Base-by-base conservation (phyloP, 2,113 vertebrate species). In the Ophiodon elongatus region DNA sequence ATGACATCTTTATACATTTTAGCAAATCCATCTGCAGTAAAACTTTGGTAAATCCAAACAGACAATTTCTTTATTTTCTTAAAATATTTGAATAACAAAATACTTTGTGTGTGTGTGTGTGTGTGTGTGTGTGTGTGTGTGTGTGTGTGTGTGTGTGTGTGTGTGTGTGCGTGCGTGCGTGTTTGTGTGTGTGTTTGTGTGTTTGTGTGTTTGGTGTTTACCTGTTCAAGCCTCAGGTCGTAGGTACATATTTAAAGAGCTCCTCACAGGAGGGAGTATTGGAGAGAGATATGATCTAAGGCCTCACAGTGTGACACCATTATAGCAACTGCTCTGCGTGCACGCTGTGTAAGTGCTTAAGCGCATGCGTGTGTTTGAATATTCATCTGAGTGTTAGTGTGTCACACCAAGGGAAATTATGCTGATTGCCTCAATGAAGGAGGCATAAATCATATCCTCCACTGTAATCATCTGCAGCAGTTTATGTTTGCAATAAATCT, bases 361-460 rank as follows among this genome's bases (percentile, higher is more conserved):
- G 6, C 21, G 31, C 43, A 47, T 66, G 43, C 37, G 64, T 82
- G 43, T 15, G 9, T 50, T n/a, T 73, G 35, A 74, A 66, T 70
- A 27, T 70, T 81, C 45, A 63, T 84, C 52, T 23, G 27, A 9
- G 43, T 76, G 68, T 80, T 64, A 66, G 70, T 79, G 83, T 85
- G 87, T 86, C 82, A 88, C 54, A 89, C 86, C 73, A 65, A 39
- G 87, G 89, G 87, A 91, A 93, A 94, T 92, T 90, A 92, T 90
- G 86, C 87, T 91, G 87, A 93, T 92, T 92, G 85, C 91, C 85
- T 92, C 88, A 89, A 81, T 92, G 84, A 91, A 90, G 79, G 83
- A 90, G 78, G 65, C 88, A 93, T 94, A 91, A 89, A 94, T 94
- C 92, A 89, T 74, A 83, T 80, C 60, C 87, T 79, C 65, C 73